Base-by-base conservation (phyloP, 2,888 invertebrate genomes). In the Thera obeliscata region DNA sequence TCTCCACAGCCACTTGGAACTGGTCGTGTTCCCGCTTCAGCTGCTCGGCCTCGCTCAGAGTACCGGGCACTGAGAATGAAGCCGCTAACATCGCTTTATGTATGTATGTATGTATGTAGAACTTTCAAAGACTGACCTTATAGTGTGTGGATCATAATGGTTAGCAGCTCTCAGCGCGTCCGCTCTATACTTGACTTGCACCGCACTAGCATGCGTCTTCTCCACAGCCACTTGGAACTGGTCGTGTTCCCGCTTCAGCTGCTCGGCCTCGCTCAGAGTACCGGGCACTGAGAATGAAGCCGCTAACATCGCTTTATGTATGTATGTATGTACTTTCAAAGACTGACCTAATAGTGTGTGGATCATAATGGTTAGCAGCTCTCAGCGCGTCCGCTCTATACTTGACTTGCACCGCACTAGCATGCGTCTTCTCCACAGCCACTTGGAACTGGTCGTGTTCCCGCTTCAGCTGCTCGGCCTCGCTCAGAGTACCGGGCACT, bases 371-470 rank as follows among this genome's bases (percentile, higher is more conserved):
- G 85, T 97, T 98, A n/a, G 97, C 97, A 76, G 97, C 97, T 66
- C 99, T 96, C 72, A 99, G 94, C n/a, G 97, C 96, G 85, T 99
- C 99, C 0, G 99, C 99, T 72, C 98, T 95, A 85, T 98, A 98
- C 82, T 98, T 98, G 59, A 99, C 98, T 87, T 97, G 97, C 52
- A 98, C 97, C 0, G 98, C 99, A 74, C 98, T 98, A 0, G 98
- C 97, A 88, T 99, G 99, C 0, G 99, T 99, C 94, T 98, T 98
- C 94, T 99, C 98, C 74, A 99, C 98, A 22, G 98, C 98, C 69
- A 96, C 95, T 76, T 99, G 98, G 91, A 99, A 99, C 89, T 99
- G 98, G 86, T 99, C 98, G 87, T 99, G 99, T 80, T 99, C 99
- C 76, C 98, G 96, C 83, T 98, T 97, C 75, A 99, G 94, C 83